Conservation (phyloP, 2,888 invertebrate genomes). For the Nemotelus pantherinus region DNA sequence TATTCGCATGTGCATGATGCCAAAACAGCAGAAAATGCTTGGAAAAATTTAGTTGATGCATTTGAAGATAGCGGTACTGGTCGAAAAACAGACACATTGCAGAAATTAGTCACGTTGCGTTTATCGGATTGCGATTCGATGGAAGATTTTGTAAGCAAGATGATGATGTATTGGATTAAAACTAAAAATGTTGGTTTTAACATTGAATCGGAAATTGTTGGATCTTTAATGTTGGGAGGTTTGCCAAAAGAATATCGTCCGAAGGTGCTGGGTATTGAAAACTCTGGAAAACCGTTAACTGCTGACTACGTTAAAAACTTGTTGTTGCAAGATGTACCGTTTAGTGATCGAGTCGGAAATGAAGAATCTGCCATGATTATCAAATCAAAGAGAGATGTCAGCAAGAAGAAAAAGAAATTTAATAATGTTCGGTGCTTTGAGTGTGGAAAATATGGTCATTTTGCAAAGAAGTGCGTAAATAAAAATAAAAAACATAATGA, state of each 20-base stretch:
- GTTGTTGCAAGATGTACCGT: not conserved
- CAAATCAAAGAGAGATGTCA: not conserved
- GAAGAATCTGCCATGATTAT: not conserved
- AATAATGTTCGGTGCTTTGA: not conserved
- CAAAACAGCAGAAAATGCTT: conserved; percentile 6
- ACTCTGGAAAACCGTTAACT: not conserved
- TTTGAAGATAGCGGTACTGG: too few relatives aligned
- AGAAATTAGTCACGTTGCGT: too few relatives aligned
- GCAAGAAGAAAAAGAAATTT: not conserved
- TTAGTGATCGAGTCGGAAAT: too few relatives aligned
- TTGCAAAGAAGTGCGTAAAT: not conserved
- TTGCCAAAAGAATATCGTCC: not conserved
- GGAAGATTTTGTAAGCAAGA: too few relatives aligned
- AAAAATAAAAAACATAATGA: not conserved
- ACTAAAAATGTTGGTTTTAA: not conserved
- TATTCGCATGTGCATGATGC: not conserved
- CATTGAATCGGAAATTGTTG: not conserved
- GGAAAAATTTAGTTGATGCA: not conserved
- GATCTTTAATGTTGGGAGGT: not conserved
- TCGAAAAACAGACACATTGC: too few relatives aligned
- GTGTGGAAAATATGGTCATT: not conserved
- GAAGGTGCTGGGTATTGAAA: not conserved
- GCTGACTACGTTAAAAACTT: not conserved
- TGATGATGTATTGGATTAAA: not conserved
- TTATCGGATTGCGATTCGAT: too few relatives aligned